phyloP scores from a whole-genome alignment of 1,140 invertebrate genomes.

The Parapsyche elsis region DNA sequence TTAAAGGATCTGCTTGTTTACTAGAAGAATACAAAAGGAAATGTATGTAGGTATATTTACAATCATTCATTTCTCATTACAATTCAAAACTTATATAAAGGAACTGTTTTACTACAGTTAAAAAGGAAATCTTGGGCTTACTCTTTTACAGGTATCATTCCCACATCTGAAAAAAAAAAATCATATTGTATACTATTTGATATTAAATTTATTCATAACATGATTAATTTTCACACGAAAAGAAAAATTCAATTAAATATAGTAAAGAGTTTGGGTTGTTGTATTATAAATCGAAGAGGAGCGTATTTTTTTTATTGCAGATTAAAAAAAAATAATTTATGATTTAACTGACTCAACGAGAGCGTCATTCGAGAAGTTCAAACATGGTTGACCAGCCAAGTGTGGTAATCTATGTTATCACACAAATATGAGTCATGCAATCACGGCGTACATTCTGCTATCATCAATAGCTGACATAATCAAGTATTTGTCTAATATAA shows the following conservation, averaged over 20 bases:
- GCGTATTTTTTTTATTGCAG: too few relatives aligned
- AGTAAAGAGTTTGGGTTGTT: too few relatives aligned
- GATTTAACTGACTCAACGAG: not conserved
- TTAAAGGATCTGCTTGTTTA: conserved; percentile 76
- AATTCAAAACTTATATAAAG: too few relatives aligned
- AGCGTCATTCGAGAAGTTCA: not conserved
- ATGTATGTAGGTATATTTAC: not conserved
- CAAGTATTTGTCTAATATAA: too few relatives aligned
- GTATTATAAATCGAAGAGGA: too few relatives aligned
- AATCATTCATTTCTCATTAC: too few relatives aligned
- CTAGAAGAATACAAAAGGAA: conserved; percentile 60
- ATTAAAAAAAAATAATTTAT: not conserved
- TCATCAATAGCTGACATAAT: too few relatives aligned
- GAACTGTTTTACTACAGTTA: not conserved
- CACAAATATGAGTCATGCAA: not conserved
- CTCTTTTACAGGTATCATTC: conserved; percentile 92
- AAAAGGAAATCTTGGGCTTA: conserved; percentile 70
- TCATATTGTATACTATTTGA: conserved; percentile 41
- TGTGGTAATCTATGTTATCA: conserved; percentile 39
- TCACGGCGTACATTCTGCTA: too few relatives aligned
- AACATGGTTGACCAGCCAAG: conserved; percentile 48
- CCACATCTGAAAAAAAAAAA: conserved; percentile 76
- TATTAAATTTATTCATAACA: conserved; percentile 11
- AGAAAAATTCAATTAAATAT: too few relatives aligned
- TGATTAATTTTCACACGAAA: not conserved